Conservation (phyloP, 2,888 invertebrate genomes). For the Sicus ferrugineus region DNA sequence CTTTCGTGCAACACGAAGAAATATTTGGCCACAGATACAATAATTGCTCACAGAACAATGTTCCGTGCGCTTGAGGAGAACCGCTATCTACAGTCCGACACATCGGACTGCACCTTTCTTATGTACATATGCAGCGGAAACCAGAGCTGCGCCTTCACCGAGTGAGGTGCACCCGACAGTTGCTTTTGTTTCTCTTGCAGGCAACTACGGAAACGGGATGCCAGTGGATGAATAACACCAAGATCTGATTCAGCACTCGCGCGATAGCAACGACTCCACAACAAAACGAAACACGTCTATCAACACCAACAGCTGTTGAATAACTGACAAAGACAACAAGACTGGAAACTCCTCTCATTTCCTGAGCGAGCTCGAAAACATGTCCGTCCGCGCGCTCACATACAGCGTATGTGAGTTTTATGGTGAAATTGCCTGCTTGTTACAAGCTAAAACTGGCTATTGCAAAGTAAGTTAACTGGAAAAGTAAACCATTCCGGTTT, state of each 20-base stretch:
- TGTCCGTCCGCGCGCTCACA: no score
- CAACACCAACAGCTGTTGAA: constrained; percentile 38
- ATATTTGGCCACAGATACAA: not conserved
- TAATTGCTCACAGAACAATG: not conserved
- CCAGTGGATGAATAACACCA: not conserved
- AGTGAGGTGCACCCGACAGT: not conserved
- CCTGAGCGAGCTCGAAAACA: no score
- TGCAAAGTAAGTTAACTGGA: no score
- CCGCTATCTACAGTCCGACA: constrained; percentile 4
- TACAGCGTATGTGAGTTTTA: no score
- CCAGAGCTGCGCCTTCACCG: not conserved
- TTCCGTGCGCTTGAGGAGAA: not conserved
- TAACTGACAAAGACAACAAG: constrained; percentile 24
- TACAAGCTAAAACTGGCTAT: no score
- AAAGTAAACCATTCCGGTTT: no score
- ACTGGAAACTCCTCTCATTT: no score
- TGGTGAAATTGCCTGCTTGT: no score
- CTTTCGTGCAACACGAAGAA: not conserved
- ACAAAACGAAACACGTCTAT: constrained; percentile 25
- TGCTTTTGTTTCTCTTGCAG: not conserved
- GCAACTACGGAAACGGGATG: not conserved
- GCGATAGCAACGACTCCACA: not conserved
- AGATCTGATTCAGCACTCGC: constrained; percentile 20
- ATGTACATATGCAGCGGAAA: not conserved
- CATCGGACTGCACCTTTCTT: constrained; percentile 10